Base-by-base conservation (phyloP, 2,888 invertebrate species). In the Leucophora obtusa region DNA sequence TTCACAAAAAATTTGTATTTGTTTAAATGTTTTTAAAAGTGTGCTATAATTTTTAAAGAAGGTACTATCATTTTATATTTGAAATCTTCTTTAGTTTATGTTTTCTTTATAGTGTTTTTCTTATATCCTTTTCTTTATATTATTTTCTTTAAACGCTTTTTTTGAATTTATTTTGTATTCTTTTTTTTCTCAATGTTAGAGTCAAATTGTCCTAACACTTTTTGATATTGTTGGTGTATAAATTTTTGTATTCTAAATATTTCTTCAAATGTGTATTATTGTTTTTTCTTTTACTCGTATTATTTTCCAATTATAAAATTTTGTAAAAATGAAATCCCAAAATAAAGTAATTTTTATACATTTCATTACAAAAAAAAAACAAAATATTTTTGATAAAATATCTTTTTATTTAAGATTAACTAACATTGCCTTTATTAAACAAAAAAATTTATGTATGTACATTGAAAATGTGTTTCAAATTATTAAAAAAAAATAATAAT, bases 391-490 rank as follows among this genome's bases (percentile, higher is more conserved):
- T 47, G 43, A 47, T 47, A 47, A n/a, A n/a, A 47, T 4, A 14
- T 3, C 14, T 11, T 47, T n/a, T 47, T 47, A n/a, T 47, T 47
- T 47, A n/a, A 38, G 35, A 59, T n/a, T 17, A 15, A 56, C 38
- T 70, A 69, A 51, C 76, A 77, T 71, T 77, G 76, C 70, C 76
- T 77, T 71, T 77, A 53, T 47, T 14, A 6, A 47, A 47, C 43
- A 47, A 47, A 47, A 47, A 47, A 47, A 5, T n/a, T 71, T 14
- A 47, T 47, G n/a, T n/a, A 47, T 47, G 43, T 47, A 47, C 43
- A 14, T 47, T 47, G 7, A 53, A 63, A 43, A 65, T 35, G 62
- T 75, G 33, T 66, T 60, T 62, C 5, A 54, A 54, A 47, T 17
- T n/a, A 56, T 15, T n/a, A n/a, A 28, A 51, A 51, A 15, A 51